Evolutionary conservation across 1,140 invertebrate species (phyloP), one percentile per base, ranked within the genome.

Genomic region (Halesus radiatus): DNA sequence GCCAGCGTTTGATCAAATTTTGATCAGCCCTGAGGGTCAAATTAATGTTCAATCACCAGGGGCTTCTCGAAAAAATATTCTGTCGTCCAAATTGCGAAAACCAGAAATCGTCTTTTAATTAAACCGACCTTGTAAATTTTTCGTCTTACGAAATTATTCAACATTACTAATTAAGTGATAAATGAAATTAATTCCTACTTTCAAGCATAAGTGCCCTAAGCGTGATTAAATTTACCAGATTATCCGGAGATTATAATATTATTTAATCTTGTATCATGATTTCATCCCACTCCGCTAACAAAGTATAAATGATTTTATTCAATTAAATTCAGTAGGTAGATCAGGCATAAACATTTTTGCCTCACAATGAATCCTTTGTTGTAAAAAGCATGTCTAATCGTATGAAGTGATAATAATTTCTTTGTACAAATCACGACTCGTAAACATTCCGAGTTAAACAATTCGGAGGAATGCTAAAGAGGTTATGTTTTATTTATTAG

Each of bases 351-450:
- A 73, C 5, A 73, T 54, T 77, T 77, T 53, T 4, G 62, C 26
- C 37, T 54, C 32, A 77, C 76, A 77, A 77, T 68, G 76, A 77
- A 29, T 37, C 45, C 74, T 66, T 77, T 77, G 76, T 77, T 77
- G 60, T 54, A 68, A 45, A 68, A 45, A 60, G 56, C 62, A 50
- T 77, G 45, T 22, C 76, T 60, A 77, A 77, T 77, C 32, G 37
- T 15, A 29, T 26, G 50, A 23, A 54, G 50, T 74, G 50, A 22
- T 60, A 62, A 60, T 62, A 62, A 62, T 45, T 58, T 62, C 54
- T 45, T 32, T n/a, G n/a, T 53, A 16, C 26, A 16, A 13, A 23
- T 56, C n/a, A 74, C 29, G 72, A 56, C 53, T 74, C 53, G 29
- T 3, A 56, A 70, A 74, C 50, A 20, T 23, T n/a, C 22, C 16